These are phyloP conservation scores for Caerostris extrusa DNA, from an alignment of 1,140 invertebrate species.

Conservation along the genomic window DNA sequence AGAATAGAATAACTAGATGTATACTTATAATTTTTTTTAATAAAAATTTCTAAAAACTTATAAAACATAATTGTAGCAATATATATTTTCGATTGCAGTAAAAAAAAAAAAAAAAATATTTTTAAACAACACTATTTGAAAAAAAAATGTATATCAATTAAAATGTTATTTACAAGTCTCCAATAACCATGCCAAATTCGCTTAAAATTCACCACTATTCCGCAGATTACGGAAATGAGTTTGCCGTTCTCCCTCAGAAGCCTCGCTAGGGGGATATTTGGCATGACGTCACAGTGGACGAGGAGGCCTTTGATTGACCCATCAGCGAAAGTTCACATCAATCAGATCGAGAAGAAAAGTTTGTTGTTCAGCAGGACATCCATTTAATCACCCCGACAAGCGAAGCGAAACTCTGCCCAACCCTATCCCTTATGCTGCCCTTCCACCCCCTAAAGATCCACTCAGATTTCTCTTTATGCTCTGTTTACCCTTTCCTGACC, in stretches of 20 bases:
- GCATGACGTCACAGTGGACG: constrained; percentile 34
- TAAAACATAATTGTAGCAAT: too few relatives aligned
- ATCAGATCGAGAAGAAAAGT: constrained; percentile 34
- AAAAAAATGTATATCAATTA: too few relatives aligned
- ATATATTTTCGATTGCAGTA: too few relatives aligned
- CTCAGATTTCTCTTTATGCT: constrained; percentile 41
- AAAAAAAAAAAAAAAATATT: too few relatives aligned
- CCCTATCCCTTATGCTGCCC: background rate
- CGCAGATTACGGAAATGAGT: constrained; percentile 39
- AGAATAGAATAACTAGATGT: too few relatives aligned
- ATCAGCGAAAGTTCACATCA: constrained; percentile 33
- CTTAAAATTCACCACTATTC: background rate
- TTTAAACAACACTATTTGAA: too few relatives aligned
- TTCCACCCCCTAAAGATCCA: background rate
- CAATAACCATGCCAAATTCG: background rate
- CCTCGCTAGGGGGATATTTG: background rate
- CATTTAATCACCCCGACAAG: constrained; percentile 36
- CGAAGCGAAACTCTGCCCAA: constrained; percentile 13
- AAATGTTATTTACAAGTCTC: background rate
- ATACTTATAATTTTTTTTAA: too few relatives aligned
- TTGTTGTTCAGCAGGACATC: constrained; percentile 14
- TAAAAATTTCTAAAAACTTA: too few relatives aligned
- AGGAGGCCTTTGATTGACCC: constrained; percentile 24
- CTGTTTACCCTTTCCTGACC: constrained; percentile 47
- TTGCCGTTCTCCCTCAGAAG: background rate